These are phyloP conservation scores for Pygoscelis antarcticus DNA, from an alignment of 2,113 vertebrate genomes.

Conservation along the genomic window DNA sequence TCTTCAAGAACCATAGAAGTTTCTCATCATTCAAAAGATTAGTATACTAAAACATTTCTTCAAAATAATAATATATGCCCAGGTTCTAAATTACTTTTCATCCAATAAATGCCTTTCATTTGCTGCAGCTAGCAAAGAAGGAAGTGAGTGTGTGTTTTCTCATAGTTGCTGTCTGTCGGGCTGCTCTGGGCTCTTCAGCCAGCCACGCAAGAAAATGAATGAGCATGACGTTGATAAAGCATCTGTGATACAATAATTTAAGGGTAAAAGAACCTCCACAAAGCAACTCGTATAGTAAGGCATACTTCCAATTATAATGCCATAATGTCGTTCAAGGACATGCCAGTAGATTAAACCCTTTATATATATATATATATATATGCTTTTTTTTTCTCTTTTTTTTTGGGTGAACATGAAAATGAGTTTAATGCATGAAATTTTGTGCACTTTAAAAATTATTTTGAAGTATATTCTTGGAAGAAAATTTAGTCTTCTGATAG, in stretches of 20 bases:
- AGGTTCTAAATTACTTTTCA: background rate
- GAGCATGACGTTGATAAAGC: background rate
- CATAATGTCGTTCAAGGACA: background rate
- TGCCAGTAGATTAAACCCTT: background rate
- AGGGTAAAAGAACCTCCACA: background rate
- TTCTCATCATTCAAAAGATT: background rate
- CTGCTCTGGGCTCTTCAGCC: background rate
- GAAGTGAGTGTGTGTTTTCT: background rate
- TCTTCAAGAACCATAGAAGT: background rate
- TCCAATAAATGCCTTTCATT: background rate
- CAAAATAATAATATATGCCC: background rate
- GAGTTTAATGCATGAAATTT: background rate
- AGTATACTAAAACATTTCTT: background rate
- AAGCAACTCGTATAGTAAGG: background rate
- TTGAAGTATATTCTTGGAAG: background rate
- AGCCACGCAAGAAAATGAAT: background rate
- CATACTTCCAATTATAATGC: background rate
- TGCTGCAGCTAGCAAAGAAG: background rate
- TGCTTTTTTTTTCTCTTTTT: no score
- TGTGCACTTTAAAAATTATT: background rate
- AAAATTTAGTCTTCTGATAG: background rate
- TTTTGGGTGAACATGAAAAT: background rate
- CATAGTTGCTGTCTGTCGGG: background rate
- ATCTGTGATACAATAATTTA: background rate
- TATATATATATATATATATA: no score